A percentile compares a stretch with the other conserved stretches of the same genome.
phyloP scores from a whole-genome alignment of 2,113 vertebrate genomes.

The Laticauda colubrina region DNA sequence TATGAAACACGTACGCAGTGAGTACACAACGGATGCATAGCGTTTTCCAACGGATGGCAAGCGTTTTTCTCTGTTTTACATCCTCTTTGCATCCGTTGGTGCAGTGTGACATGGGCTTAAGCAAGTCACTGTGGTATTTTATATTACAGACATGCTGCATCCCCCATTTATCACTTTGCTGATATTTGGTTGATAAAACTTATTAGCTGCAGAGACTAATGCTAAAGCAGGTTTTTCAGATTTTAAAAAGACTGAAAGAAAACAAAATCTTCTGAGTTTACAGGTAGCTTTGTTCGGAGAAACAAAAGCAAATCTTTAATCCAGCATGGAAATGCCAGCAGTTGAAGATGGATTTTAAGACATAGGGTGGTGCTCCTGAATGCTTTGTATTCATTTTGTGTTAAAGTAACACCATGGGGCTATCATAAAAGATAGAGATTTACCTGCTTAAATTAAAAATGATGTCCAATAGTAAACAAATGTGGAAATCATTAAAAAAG shows the following conservation, averaged over 20 bases:
- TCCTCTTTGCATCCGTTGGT: too few species aligned
- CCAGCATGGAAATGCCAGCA: not conserved
- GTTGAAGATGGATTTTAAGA: not conserved
- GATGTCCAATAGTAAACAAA: not conserved
- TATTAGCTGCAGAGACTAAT: constrained; percentile 34
- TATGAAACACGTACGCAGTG: too few species aligned
- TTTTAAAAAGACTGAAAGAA: not conserved
- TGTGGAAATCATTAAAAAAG: not conserved
- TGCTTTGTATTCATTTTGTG: constrained; percentile 35
- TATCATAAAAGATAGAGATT: constrained; percentile 11
- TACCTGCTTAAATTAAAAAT: not conserved
- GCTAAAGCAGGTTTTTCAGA: not conserved
- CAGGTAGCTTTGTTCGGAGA: not conserved
- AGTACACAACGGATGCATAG: too few species aligned
- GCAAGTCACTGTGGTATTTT: constrained; percentile 39
- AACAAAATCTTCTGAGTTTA: constrained; percentile 27
- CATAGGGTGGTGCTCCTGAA: too few species aligned
- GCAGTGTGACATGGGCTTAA: not conserved
- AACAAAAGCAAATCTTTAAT: not conserved
- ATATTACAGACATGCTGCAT: not conserved
- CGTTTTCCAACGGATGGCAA: too few species aligned
- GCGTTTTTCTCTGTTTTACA: too few species aligned
- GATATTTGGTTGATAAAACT: constrained; percentile 45
- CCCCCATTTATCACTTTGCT: constrained; percentile 48
- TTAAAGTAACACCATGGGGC: not conserved